phyloP scores from a whole-genome alignment of 2,888 invertebrate genomes.

The Meiosimyza decipiens region DNA sequence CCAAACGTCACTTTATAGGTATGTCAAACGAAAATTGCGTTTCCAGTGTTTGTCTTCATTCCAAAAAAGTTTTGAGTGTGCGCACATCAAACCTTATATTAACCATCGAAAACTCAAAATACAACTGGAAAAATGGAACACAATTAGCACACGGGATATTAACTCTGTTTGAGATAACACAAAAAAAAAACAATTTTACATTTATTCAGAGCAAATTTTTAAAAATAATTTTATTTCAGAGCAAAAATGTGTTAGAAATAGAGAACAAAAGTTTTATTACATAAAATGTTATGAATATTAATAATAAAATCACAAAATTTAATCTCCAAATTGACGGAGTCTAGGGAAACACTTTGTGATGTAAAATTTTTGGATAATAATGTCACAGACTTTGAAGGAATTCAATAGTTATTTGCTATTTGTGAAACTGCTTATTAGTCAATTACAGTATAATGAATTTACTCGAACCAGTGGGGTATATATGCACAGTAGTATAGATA shows the following conservation, averaged over 20 bases:
- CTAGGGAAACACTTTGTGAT: neutral
- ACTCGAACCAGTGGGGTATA: no score
- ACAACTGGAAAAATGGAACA: neutral
- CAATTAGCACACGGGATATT: neutral
- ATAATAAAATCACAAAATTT: neutral
- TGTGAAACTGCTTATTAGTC: neutral
- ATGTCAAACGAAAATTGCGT: no score
- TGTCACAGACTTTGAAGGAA: neutral
- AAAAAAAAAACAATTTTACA: neutral
- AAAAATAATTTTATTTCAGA: no score
- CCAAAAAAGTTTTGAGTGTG: conserved; percentile 6
- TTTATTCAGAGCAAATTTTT: neutral
- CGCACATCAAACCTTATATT: conserved; percentile 1
- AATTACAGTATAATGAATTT: neutral
- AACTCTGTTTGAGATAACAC: neutral
- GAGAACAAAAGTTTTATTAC: no score
- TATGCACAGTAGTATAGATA: no score
- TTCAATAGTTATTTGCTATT: neutral
- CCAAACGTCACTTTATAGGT: no score
- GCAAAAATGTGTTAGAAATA: neutral
- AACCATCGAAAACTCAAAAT: neutral
- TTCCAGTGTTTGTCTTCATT: no score
- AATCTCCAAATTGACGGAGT: neutral
- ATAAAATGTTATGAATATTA: neutral
- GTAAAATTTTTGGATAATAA: neutral